phyloP scores from a whole-genome alignment of 2,113 vertebrate genomes.

The Grantiella picta region DNA sequence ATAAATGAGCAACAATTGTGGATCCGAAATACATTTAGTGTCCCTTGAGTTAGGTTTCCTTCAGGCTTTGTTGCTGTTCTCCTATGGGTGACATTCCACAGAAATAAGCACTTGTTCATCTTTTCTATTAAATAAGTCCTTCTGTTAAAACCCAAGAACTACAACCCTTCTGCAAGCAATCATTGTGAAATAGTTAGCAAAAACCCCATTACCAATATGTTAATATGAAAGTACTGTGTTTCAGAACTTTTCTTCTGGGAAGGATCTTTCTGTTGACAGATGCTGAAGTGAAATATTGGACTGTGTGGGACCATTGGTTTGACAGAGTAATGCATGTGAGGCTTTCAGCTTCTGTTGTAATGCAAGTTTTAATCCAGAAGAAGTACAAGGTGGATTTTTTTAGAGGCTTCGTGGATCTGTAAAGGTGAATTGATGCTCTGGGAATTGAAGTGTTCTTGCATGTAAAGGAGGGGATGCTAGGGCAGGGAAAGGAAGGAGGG shows the following conservation, averaged over 20 bases:
- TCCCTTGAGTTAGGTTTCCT: background rate
- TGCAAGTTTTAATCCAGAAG: background rate
- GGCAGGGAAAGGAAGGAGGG: background rate
- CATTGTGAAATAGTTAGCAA: background rate
- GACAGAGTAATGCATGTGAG: background rate
- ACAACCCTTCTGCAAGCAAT: background rate
- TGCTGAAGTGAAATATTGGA: background rate
- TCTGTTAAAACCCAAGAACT: background rate
- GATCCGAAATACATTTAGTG: background rate
- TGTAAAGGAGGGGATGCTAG: background rate
- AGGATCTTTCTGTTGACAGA: background rate
- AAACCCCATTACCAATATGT: fast-evolving
- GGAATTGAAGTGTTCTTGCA: background rate
- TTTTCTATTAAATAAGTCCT: background rate
- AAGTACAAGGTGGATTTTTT: background rate
- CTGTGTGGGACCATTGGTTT: background rate
- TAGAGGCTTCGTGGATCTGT: background rate
- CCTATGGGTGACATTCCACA: background rate
- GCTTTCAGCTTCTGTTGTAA: background rate
- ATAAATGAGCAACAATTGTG: background rate
- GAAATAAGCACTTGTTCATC: background rate
- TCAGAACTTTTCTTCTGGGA: background rate
- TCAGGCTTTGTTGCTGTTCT: background rate
- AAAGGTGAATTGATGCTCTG: background rate
- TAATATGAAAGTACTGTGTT: background rate